phyloP scores from a whole-genome alignment of 2,797 vertebrate species.

The Lemur catta region DNA sequence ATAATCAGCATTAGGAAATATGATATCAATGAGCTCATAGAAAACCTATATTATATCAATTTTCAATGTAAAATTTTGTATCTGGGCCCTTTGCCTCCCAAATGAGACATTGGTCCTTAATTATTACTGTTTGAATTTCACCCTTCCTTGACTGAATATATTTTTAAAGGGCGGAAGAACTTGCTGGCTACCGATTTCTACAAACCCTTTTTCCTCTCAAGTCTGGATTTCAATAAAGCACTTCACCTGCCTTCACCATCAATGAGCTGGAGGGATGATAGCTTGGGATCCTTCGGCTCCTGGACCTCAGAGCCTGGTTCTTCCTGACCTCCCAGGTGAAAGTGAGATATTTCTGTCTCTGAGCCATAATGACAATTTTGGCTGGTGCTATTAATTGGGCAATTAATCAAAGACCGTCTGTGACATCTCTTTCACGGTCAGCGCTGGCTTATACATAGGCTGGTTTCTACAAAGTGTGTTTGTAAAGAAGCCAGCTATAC shows the following conservation, averaged over 20 bases:
- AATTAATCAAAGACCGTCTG: background rate
- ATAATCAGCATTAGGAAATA: background rate
- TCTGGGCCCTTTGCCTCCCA: background rate
- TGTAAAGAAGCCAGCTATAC: background rate
- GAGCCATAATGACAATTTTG: background rate
- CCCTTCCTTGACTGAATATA: background rate
- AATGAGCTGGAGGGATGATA: background rate
- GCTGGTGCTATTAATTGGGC: background rate
- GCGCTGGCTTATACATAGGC: background rate
- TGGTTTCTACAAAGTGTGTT: background rate
- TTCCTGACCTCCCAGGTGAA: background rate
- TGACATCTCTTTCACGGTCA: background rate
- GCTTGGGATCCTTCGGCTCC: background rate
- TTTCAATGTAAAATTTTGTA: background rate
- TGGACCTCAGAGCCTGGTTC: no score
- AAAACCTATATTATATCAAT: background rate
- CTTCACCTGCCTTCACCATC: background rate
- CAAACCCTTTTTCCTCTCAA: background rate
- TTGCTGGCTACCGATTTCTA: background rate
- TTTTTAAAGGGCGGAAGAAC: background rate
- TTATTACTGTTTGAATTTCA: background rate
- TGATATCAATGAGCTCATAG: background rate
- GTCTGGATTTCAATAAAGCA: background rate
- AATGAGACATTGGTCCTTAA: background rate
- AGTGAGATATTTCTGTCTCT: background rate